phyloP scores from a whole-genome alignment of 2,797 vertebrate genomes.

The Loris lydekkerianus region DNA sequence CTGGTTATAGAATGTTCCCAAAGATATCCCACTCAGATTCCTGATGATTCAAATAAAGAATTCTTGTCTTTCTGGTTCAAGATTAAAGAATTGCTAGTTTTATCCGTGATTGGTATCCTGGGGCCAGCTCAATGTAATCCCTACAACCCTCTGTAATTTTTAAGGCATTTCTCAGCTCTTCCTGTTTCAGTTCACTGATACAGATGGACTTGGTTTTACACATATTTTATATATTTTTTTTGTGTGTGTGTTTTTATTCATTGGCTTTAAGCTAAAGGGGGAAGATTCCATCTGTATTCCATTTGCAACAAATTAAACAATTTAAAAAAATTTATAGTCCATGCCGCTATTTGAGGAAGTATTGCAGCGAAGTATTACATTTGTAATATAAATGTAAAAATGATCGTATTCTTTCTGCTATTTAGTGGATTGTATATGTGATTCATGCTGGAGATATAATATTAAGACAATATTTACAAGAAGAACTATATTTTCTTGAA shows the following conservation, averaged over 20 bases:
- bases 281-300: neutral
- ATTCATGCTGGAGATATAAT: neutral
- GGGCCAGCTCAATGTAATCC: neutral
- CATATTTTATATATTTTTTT: neutral
- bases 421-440: neutral
- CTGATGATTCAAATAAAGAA: neutral
- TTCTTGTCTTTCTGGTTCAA: neutral
- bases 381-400: conserved; percentile 36
- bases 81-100: neutral
- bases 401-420: neutral
- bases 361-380: neutral
- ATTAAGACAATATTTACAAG: neutral
- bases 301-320: neutral
- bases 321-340: neutral
- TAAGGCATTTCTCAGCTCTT: neutral
- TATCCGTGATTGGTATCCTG: neutral
- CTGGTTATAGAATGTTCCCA: neutral
- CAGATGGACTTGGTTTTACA: neutral
- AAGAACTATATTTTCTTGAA: neutral
- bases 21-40: neutral
- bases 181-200: neutral
- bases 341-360: conserved; percentile 28
- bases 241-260: neutral
- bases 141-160: neutral
- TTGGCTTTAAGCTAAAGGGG: neutral